Conservation (phyloP, 2,113 vertebrate genomes). For the Phocoena sinus region DNA sequence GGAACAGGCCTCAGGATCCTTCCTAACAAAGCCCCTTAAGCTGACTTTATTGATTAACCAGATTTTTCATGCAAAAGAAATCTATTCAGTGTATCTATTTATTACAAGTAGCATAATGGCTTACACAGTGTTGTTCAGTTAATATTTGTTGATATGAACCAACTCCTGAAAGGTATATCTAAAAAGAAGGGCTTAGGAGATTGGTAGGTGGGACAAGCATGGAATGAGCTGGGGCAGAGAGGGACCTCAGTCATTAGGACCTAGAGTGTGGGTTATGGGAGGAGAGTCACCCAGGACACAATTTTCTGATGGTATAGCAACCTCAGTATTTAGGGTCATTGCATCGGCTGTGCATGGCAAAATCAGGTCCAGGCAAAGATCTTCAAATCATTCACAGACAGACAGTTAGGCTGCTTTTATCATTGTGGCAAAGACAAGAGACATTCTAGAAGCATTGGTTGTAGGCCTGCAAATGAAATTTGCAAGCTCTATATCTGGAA, state of each 20-base stretch:
- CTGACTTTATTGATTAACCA: neutral
- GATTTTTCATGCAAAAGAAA: neutral
- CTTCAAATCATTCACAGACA: neutral
- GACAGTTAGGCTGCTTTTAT: neutral
- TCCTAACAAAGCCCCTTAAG: neutral
- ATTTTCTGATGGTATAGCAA: neutral
- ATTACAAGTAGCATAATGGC: neutral
- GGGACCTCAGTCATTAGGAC: neutral
- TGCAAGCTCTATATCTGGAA: neutral
- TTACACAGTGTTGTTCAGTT: neutral
- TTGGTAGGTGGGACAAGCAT: neutral
- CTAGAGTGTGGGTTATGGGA: fast-evolving
- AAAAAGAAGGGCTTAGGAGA: neutral
- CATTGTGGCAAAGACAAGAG: neutral
- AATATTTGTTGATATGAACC: constrained; percentile 1
- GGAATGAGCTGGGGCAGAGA: neutral
- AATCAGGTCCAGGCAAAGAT: neutral
- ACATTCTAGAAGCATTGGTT: neutral
- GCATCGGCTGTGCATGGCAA: neutral
- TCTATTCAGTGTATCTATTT: neutral
- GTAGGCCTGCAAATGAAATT: neutral
- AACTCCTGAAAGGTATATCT: neutral
- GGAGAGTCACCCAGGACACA: neutral
- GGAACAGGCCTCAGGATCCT: constrained; percentile 12
- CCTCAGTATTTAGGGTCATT: neutral